Conservation (phyloP, 2,113 vertebrate species). For the Panthera tigris region DNA sequence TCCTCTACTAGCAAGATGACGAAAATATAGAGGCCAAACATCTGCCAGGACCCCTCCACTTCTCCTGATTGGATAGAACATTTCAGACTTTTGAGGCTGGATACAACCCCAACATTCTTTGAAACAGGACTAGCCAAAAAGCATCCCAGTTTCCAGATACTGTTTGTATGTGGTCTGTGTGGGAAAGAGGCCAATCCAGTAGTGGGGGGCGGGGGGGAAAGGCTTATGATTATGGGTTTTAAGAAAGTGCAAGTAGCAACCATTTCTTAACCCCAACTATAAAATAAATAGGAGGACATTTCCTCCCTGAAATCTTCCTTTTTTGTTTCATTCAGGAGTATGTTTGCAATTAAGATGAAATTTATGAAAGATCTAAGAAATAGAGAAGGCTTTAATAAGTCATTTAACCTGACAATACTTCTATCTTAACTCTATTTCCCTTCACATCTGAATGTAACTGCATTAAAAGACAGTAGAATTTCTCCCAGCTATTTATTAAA, state of each 20-base stretch:
- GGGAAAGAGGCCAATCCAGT: neutral
- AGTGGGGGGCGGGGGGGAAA: neutral
- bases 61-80: neutral
- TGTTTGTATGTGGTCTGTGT: neutral
- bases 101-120: neutral
- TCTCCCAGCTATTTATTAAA: slow-evolving; percentile 31
- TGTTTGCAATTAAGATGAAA: neutral
- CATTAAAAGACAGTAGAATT: neutral
- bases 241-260: neutral
- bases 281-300: neutral
- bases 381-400: neutral
- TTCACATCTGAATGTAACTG: neutral
- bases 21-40: neutral
- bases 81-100: neutral
- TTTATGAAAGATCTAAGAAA: neutral
- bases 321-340: neutral
- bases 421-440: neutral
- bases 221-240: neutral
- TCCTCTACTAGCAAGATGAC: neutral
- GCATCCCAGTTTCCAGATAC: fast-evolving
- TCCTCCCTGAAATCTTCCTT: neutral
- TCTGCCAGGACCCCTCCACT: too few relatives aligned
- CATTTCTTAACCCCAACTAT: neutral
- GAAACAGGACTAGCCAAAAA: neutral
- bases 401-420: neutral